These are phyloP conservation scores for Sphinx pinastri DNA, from an alignment of 2,888 invertebrate genomes.

Conservation along the genomic window DNA sequence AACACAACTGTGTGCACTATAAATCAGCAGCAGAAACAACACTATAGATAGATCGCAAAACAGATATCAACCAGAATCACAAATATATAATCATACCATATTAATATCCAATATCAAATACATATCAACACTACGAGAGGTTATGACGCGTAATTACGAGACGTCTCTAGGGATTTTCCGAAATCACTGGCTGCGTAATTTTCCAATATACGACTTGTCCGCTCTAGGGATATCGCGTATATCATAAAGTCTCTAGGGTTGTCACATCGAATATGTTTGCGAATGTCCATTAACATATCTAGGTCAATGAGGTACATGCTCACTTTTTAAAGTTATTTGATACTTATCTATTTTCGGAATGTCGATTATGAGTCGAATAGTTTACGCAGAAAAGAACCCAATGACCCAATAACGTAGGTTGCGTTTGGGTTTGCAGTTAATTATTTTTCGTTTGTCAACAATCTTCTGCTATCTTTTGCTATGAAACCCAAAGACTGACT, in stretches of 20 bases:
- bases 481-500: too few species aligned
- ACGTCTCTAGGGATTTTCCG: slow-evolving; percentile 5
- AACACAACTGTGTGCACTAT: too few species aligned
- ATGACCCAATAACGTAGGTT: too few species aligned
- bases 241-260: slow-evolving; percentile 18
- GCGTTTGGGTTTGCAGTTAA: too few species aligned
- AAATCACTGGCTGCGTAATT: slow-evolving; percentile 19
- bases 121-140: not conserved
- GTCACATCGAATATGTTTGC: not conserved
- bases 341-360: not conserved
- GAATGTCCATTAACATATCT: not conserved
- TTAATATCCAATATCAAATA: not conserved
- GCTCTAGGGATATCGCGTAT: slow-evolving; percentile 5
- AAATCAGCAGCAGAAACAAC: too few species aligned
- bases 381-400: too few species aligned
- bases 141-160: slow-evolving; percentile 1
- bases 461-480: too few species aligned
- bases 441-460: too few species aligned
- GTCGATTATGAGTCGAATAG: not conserved
- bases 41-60: too few species aligned
- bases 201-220: not conserved
- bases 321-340: not conserved
- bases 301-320: not conserved
- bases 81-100: too few species aligned
- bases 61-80: too few species aligned